A percentile compares a stretch with the other conserved stretches of the same genome.
Evolutionary conservation across 2,888 invertebrate genomes (phyloP).

Genomic region (Hyposoter didymator): DNA sequence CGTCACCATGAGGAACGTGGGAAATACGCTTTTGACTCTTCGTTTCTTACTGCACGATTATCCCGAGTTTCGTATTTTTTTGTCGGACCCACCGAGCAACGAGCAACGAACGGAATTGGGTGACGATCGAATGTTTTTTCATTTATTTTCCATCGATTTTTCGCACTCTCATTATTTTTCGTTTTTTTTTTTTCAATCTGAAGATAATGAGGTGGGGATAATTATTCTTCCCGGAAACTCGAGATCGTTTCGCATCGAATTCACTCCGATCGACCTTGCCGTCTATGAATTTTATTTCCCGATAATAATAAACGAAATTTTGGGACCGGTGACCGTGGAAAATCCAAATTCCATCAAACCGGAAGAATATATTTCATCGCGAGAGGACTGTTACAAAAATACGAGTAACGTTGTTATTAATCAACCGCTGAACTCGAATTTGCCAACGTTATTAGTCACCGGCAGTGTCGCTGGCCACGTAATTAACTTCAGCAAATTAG

Average conservation of each 20-base stretch:
- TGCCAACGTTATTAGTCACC: conserved; percentile 71
- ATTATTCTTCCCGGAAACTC: conserved; percentile 74
- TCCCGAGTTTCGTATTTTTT: conserved; percentile 80
- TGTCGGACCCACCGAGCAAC: conserved; percentile 45
- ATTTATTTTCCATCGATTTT: not conserved
- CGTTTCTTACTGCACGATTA: conserved; percentile 79
- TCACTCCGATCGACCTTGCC: conserved; percentile 82
- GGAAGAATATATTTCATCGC: conserved; percentile 66
- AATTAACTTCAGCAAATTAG: conserved; percentile 71
- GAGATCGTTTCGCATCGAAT: conserved; percentile 81
- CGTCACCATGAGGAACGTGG: conserved; percentile 79
- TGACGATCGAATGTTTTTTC: not conserved
- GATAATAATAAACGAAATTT: conserved; percentile 86
- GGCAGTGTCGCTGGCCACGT: conserved; percentile 71
- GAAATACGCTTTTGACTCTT: conserved; percentile 74
- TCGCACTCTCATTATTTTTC: not conserved
- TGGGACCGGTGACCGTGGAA: conserved; percentile 85
- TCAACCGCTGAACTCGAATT: conserved; percentile 50
- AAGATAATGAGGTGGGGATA: conserved; percentile 46
- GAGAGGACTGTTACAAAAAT: conserved; percentile 32
- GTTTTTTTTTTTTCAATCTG: not conserved
- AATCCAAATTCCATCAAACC: conserved; percentile 72
- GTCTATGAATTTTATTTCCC: conserved; percentile 87
- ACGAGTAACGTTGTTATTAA: conserved; percentile 4
- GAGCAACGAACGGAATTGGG: conserved; percentile 29